Evolutionary conservation across 2,888 invertebrate genomes (phyloP), one percentile per base, ranked within the genome.

Genomic region (Nemurella pictetii): DNA sequence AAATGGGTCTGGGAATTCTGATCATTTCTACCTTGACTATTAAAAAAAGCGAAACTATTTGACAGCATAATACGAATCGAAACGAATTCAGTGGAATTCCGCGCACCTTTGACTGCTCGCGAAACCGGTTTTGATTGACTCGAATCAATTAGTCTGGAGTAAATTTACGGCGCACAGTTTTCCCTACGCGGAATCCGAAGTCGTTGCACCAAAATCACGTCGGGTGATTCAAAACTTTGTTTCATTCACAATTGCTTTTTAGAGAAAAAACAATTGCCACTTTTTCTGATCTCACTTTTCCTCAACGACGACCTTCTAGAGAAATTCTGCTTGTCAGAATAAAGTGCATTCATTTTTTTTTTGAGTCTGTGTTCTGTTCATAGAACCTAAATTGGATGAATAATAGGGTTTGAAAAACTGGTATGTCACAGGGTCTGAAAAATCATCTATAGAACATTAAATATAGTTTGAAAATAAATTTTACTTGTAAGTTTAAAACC

Each of bases 101-200:
- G n/a, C n/a, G n/a, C n/a, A n/a, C n/a, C n/a, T n/a, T n/a, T n/a
- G n/a, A n/a, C n/a, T n/a, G n/a, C n/a, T n/a, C n/a, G n/a, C 20
- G 55, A 12, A 55, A 55, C 55, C 55, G 55, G 55, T 55, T 55
- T 12, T 9, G 15, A 29, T 78, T 82, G 26, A 36, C 35, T 82
- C n/a, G 5, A 72, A 12, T 29, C 30, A 81, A 81, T 81, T 81
- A 82, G n/a, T n/a, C n/a, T n/a, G n/a, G n/a, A n/a, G n/a, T n/a
- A 82, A 36, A 82, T 27, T 32, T 35, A 36, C 32, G 72, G 15
- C n/a, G 3, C 20, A 15, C 36, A 1, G 35, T 55, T 55, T 55
- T 55, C 55, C 55, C 55, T 55, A 15, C 55, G 55, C 9, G 55
- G 55, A 55, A 55, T 12, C 20, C 32, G 32, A 2, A 55, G 55